These are phyloP conservation scores for Telmatherina bonti DNA, from an alignment of 2,797 vertebrate species.

Conservation along the genomic window DNA sequence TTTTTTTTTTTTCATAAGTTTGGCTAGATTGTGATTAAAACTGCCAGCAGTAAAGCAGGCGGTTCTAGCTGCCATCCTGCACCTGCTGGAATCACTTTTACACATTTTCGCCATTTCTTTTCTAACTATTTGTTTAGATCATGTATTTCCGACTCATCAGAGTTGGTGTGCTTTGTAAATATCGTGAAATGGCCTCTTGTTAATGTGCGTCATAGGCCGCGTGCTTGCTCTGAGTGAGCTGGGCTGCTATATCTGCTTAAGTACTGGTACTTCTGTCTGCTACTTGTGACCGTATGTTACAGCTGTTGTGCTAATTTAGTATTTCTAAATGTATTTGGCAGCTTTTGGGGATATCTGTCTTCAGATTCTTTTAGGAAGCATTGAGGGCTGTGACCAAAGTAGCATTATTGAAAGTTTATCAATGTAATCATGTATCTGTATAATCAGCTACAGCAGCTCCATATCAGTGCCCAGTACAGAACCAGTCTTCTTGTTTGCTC, in stretches of 20 bases:
- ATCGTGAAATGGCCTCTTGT: constrained; percentile 38
- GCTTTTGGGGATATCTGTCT: constrained; percentile 23
- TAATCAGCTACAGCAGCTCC: no score
- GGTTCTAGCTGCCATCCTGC: constrained; percentile 19
- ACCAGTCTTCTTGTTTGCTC: background rate
- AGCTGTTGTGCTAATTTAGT: constrained; percentile 13
- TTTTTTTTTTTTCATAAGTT: background rate
- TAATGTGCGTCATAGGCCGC: constrained; percentile 60
- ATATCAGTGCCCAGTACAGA: no score
- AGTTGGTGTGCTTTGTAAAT: constrained; percentile 61
- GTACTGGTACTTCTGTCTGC: constrained; percentile 31
- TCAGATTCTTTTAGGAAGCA: background rate
- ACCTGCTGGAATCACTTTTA: constrained; percentile 10
- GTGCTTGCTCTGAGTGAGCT: constrained; percentile 22
- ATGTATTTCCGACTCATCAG: constrained; percentile 44
- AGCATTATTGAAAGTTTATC: background rate
- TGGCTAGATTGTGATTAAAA: constrained; percentile 27
- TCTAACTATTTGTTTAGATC: constrained; percentile 48
- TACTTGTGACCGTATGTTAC: constrained; percentile 19
- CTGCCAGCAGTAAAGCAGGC: constrained; percentile 17
- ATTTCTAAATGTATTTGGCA: constrained; percentile 35
- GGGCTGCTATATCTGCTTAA: constrained; percentile 28
- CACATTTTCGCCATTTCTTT: constrained; percentile 4
- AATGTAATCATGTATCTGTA: background rate
- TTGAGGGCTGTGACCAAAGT: background rate